Evolutionary conservation across 1,140 invertebrate genomes (phyloP), one percentile per base, ranked within the genome.

Genomic region (Drosophila sucinea): DNA sequence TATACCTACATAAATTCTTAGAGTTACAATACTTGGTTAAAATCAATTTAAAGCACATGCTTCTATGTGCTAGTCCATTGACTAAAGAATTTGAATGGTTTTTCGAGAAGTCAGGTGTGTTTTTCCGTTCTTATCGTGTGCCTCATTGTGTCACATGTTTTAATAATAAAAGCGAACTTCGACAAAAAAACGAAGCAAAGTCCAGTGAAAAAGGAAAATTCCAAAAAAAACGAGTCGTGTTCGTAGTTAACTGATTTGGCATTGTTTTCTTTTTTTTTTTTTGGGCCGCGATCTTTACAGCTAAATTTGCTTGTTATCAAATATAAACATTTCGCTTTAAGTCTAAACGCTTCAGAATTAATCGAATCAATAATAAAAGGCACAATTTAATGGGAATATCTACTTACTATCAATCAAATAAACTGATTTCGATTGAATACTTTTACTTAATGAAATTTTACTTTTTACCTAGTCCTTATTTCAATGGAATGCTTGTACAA

Each of bases 21-120:
- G 73, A 60, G 61, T 70, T 64, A 76, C 73, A 77, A 77, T 77
- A 69, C n/a, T 67, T 61, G 35, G 35, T 35, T 25, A 61, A 60
- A 60, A 61, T 63, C 40, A 67, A 76, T 60, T 76, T 60, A 38
- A 67, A 76, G 68, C 64, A 57, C 64, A 44, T 57, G 55, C 32
- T 23, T 57, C 11, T 57, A 35, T 35, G 17, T 47, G 44, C 44
- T 25, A 10, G 44, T 58, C 30, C 56, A 58, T 58, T 58, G 56
- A 58, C 32, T 38, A 35, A 58, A 58, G 17, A 38, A 58, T 35
- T 35, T 58, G 56, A 58, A 58, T 58, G 32, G 56, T 58, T 38
- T 58, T 58, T 58, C 30, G n/a, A 33, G 6, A 35, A 23, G 55
- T 6, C 32, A 58, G 56, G 32, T 35, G 32, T 25, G 33, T 35